Conservation (phyloP, 1,140 invertebrate genomes). For the Microplitis demolitor region DNA sequence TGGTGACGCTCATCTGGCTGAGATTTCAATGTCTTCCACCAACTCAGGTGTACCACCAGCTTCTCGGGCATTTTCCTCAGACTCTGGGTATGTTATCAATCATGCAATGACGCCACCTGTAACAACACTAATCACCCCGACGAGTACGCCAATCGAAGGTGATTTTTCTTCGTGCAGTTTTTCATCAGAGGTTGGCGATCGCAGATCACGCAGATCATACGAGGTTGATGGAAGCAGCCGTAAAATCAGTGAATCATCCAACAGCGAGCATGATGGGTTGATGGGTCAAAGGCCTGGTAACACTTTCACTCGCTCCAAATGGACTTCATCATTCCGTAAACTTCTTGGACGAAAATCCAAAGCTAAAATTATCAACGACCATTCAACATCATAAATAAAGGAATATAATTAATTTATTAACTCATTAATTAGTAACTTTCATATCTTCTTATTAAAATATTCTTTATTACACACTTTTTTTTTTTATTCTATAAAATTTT, state of each 20-base stretch:
- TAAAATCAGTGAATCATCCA: conserved; percentile 49
- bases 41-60: conserved; percentile 47
- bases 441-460: background rate
- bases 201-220: conserved; percentile 52
- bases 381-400: conserved; percentile 22
- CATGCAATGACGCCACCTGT: background rate
- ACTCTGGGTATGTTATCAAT: conserved; percentile 58
- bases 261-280: conserved; percentile 40
- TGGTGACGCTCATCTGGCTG: conserved; percentile 44
- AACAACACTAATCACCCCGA: conserved; percentile 18
- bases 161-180: conserved; percentile 45
- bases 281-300: conserved; percentile 26
- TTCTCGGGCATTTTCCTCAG: conserved; percentile 60
- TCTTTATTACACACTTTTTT: background rate
- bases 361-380: conserved; percentile 32
- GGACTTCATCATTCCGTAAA: conserved; percentile 65
- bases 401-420: conserved; percentile 3
- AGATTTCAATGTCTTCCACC: conserved; percentile 47
- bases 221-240: conserved; percentile 51
- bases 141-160: conserved; percentile 23
- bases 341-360: conserved; percentile 61
- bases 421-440: background rate
- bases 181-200: conserved; percentile 56
- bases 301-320: conserved; percentile 54
- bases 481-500: background rate